phyloP scores from a whole-genome alignment of 2,797 vertebrate genomes.

The Lagocephalus sceleratus region DNA sequence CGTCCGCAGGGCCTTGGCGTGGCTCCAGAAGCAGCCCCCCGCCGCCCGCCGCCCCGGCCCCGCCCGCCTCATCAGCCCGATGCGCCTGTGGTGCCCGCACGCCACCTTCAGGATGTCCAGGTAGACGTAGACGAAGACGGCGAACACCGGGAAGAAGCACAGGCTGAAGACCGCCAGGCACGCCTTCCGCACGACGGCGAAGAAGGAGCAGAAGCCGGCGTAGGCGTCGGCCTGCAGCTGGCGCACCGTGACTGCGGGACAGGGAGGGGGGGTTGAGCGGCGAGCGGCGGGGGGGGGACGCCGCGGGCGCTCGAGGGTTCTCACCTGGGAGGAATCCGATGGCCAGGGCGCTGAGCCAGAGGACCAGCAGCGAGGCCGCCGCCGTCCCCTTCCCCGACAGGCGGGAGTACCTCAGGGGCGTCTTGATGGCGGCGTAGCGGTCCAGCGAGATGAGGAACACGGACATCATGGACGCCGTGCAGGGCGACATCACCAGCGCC shows the following conservation, averaged over 20 bases:
- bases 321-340: slow-evolving; percentile 83
- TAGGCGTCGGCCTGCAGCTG: slow-evolving; percentile 70
- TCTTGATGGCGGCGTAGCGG: slow-evolving; percentile 87
- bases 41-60: slow-evolving; percentile 26
- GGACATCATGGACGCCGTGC: slow-evolving; percentile 86
- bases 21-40: slow-evolving; percentile 55
- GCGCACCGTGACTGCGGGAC: slow-evolving; percentile 58
- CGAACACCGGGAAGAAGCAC: slow-evolving; percentile 83
- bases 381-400: slow-evolving; percentile 71
- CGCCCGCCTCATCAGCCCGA: slow-evolving; percentile 64
- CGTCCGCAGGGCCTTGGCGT: slow-evolving; percentile 84
- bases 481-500: slow-evolving; percentile 81
- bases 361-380: slow-evolving; percentile 53
- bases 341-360: slow-evolving; percentile 78
- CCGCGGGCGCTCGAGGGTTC: too few relatives aligned
- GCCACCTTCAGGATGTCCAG: slow-evolving; percentile 90
- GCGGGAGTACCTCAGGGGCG: slow-evolving; percentile 82
- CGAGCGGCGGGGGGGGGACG: too few relatives aligned
- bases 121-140: slow-evolving; percentile 86
- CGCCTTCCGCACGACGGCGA: slow-evolving; percentile 75
- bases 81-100: slow-evolving; percentile 81
- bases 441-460: slow-evolving; percentile 87
- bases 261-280: background rate
- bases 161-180: slow-evolving; percentile 75
- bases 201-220: slow-evolving; percentile 79